A percentile compares a stretch with the other conserved stretches of the same genome.
Evolutionary conservation across 2,888 invertebrate species (phyloP).

Genomic region (Macaria liturata): DNA sequence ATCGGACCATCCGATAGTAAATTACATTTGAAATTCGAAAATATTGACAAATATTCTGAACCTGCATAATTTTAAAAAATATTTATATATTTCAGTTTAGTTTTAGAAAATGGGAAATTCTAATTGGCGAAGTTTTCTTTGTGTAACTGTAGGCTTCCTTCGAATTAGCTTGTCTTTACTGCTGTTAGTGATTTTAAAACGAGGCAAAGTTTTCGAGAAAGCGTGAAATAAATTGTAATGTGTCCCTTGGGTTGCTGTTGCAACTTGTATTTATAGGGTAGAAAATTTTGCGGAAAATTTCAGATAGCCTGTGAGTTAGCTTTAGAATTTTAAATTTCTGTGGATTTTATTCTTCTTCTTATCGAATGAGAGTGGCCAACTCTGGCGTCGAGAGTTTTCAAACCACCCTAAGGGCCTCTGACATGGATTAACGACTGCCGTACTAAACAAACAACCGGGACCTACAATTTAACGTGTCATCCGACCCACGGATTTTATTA

Average conservation of each 20-base stretch:
- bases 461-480: too few relatives aligned
- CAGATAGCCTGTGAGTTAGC: background rate
- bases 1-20: background rate
- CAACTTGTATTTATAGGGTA: conserved; percentile 2
- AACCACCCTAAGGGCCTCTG: too few relatives aligned
- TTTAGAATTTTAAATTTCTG: background rate
- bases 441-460: too few relatives aligned
- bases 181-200: conserved; percentile 6
- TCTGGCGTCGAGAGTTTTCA: too few relatives aligned
- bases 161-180: background rate
- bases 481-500: too few relatives aligned
- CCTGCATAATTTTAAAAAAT: background rate
- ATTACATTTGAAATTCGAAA: background rate
- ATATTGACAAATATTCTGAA: background rate
- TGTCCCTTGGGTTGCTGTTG: conserved; percentile 4
- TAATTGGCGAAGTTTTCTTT: background rate
- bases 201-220: conserved; percentile 5
- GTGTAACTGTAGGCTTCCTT: background rate
- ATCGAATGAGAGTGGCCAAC: too few relatives aligned
- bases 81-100: background rate
- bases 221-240: conserved; percentile 10
- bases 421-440: too few relatives aligned
- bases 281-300: background rate
- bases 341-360: too few relatives aligned
- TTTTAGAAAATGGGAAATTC: background rate